phyloP scores from a whole-genome alignment of 1,140 invertebrate genomes.

The Euschistus heros region DNA sequence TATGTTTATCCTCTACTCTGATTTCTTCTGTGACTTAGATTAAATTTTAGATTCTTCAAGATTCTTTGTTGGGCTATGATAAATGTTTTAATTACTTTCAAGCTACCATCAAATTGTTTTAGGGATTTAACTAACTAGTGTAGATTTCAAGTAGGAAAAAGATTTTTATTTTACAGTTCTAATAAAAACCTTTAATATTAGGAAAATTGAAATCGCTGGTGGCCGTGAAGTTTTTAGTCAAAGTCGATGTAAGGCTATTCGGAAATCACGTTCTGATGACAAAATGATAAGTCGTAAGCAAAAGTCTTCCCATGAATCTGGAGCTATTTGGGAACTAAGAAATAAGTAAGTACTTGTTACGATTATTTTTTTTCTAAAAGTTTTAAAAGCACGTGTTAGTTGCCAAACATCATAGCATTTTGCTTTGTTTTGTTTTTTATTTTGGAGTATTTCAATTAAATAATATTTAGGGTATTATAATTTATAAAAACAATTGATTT shows the following conservation, averaged over 20 bases:
- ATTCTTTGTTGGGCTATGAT: no score
- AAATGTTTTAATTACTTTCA: no score
- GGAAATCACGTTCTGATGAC: constrained; percentile 45
- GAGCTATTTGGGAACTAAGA: constrained; percentile 49
- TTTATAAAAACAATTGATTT: no score
- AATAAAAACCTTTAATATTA: constrained; percentile 32
- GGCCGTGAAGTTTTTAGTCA: constrained; percentile 76
- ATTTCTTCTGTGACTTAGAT: no score
- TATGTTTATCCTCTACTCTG: no score
- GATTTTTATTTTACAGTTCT: not conserved
- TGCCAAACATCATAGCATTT: no score
- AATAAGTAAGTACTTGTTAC: constrained; percentile 36
- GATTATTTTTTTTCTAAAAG: constrained; percentile 32
- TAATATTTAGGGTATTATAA: no score
- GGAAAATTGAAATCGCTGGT: constrained; percentile 80
- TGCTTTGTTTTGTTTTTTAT: no score
- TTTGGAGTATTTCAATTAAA: no score
- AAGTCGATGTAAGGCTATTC: constrained; percentile 63
- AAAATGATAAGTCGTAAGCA: constrained; percentile 41
- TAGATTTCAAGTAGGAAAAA: constrained; percentile 6
- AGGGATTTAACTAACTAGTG: not conserved
- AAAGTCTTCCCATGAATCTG: constrained; percentile 45
- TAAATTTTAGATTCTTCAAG: no score
- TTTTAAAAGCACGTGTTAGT: constrained; percentile 34
- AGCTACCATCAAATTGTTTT: not conserved